Conservation (phyloP, 2,797 vertebrate genomes). For the Acanthopagrus latus region DNA sequence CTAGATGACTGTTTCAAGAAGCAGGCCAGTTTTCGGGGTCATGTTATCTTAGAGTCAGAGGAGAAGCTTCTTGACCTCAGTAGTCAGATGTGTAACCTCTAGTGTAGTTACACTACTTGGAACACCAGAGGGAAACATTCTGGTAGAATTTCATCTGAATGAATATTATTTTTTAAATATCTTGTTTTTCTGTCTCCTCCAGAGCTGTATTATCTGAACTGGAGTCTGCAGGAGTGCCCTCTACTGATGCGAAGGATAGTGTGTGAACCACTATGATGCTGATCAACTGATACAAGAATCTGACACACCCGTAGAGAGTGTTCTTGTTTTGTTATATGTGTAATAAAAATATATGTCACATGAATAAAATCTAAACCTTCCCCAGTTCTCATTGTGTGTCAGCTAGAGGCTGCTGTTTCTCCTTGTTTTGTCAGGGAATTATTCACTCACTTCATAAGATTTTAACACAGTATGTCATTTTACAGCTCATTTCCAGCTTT, state of each 20-base stretch:
- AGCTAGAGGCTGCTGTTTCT: slow-evolving; percentile 31
- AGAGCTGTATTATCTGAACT: slow-evolving; percentile 74
- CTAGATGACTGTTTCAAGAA: too few species aligned
- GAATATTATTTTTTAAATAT: neutral
- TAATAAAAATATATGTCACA: slow-evolving; percentile 48
- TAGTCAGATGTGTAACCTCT: neutral
- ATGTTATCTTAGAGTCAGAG: neutral
- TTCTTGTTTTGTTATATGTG: slow-evolving; percentile 26
- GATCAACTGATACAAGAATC: neutral
- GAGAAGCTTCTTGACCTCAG: neutral
- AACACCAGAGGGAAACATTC: neutral
- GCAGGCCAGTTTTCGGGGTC: too few species aligned
- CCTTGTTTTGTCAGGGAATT: neutral
- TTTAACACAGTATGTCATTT: neutral
- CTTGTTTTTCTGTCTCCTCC: slow-evolving; percentile 31
- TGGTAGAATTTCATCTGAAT: neutral
- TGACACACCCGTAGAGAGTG: neutral
- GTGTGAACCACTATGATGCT: neutral
- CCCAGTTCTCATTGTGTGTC: neutral
- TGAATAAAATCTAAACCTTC: neutral
- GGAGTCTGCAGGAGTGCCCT: slow-evolving; percentile 48
- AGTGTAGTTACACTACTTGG: neutral
- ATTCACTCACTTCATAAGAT: neutral
- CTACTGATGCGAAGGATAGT: slow-evolving; percentile 33
- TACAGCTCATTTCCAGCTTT: neutral